phyloP scores from a whole-genome alignment of 2,888 invertebrate genomes.

The Xestoiulus laeticollis region DNA sequence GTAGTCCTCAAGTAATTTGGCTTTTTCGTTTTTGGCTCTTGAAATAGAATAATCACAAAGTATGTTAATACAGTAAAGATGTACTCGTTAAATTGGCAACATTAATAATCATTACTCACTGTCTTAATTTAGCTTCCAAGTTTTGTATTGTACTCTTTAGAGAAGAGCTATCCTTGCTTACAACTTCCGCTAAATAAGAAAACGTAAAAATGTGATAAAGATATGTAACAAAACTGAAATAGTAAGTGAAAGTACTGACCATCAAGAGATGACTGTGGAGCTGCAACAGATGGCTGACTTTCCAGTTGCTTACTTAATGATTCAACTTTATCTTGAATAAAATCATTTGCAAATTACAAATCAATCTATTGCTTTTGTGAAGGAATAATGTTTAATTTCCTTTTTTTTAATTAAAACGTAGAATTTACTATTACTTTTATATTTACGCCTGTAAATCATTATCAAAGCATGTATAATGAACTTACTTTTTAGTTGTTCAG shows the following conservation, averaged over 20 bases:
- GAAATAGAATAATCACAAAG: neutral
- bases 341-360: neutral
- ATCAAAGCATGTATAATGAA: constrained; percentile 2
- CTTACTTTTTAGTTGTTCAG: constrained; percentile 67
- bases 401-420: neutral
- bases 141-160: constrained; percentile 44
- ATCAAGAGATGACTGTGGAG: neutral
- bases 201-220: neutral
- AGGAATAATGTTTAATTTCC: neutral
- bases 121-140: constrained; percentile 49
- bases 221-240: neutral
- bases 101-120: constrained; percentile 13
- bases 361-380: neutral
- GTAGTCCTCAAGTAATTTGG: constrained; percentile 47
- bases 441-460: neutral
- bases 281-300: neutral
- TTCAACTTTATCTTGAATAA: constrained; percentile 47
- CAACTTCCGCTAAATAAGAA: neutral
- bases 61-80: neutral
- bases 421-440: neutral
- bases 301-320: constrained; percentile 38
- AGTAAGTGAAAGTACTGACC: neutral
- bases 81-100: neutral
- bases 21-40: constrained; percentile 49
- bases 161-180: neutral